Evolutionary conservation across 2,113 vertebrate species (phyloP), one percentile per base, ranked within the genome.

Genomic region (Catharus bicknelli): DNA sequence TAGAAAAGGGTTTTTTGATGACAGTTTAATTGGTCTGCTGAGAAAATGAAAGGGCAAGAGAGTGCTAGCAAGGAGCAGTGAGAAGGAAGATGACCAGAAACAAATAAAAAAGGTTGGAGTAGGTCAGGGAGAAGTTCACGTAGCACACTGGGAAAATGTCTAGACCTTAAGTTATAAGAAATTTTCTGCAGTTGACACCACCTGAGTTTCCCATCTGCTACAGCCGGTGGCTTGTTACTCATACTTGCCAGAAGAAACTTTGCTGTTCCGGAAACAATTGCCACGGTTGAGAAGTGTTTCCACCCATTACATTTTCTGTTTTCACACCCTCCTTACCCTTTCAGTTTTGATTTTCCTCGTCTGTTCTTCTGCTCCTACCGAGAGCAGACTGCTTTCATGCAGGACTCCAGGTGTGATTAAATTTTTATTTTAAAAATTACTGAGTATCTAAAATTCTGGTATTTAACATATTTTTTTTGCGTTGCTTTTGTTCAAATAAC

Each of bases 401-500:
- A 51, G 50, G 34, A 34, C 32, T 82, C 5, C 42, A 29, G 10
- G 11, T 53, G 42, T 4, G 0, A 54, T 20, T n/a, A 5, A 1
- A 21, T 0, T 40, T 93, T 85, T 69, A 63, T 55, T 90, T 62
- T 11, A 55, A 83, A 89, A 72, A 72, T 19, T 18, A 77, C 0
- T 4, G 2, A 51, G 16, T 27, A 12, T 79, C 54, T 80, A 43
- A 38, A 91, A 62, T 66, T 69, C 38, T 62, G 11, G 47, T 27
- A 27, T 48, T 74, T 87, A 85, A 83, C 26, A 2, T 23, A 2
- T 30, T 23, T 34, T 26, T 70, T 26, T 91, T 38, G 9, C 10
- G 9, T 84, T 84, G 18, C 18, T 38, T 94, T n/a, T 96, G 22
- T 93, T 90, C 26, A 77, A 94, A 92, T 63, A 63, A 91, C 57